Conservation (phyloP, 2,797 vertebrate species). For the Macropus fuliginosus region DNA sequence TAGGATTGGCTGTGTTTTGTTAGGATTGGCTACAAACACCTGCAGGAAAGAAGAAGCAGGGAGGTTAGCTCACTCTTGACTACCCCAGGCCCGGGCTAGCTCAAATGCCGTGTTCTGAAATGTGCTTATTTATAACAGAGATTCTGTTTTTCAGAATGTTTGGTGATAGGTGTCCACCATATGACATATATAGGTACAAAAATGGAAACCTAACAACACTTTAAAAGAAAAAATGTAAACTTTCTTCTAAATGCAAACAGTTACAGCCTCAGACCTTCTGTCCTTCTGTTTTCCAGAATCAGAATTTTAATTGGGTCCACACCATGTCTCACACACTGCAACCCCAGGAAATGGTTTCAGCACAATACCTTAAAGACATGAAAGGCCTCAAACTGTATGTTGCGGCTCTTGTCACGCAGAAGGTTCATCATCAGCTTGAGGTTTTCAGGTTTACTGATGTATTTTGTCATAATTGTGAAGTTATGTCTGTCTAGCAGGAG, state of each 20-base stretch:
- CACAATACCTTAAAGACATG: constrained; percentile 90
- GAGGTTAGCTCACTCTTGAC: not conserved
- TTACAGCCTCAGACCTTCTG: not conserved
- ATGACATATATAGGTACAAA: not conserved
- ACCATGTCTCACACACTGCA: not conserved
- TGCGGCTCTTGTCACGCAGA: constrained; percentile 91
- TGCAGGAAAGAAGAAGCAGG: constrained; percentile 77
- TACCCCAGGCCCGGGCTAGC: constrained; percentile 27
- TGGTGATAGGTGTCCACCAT: not conserved
- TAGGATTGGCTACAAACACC: constrained; percentile 98
- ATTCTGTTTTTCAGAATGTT: not conserved
- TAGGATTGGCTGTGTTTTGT: constrained; percentile 97
- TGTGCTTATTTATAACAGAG: not conserved
- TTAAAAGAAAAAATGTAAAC: not conserved
- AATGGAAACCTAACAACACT: not conserved
- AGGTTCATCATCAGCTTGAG: constrained; percentile 93
- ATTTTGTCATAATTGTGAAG: constrained; percentile 92
- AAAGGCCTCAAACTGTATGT: constrained; percentile 92
- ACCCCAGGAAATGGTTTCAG: not conserved
- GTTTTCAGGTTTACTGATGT: constrained; percentile 93
- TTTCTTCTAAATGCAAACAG: not conserved
- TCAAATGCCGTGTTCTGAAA: not conserved
- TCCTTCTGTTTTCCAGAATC: not conserved
- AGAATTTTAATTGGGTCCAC: not conserved
- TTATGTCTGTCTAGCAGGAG: constrained; percentile 90